phyloP scores from a whole-genome alignment of 1,140 invertebrate genomes.

The Panulirus ornatus region DNA sequence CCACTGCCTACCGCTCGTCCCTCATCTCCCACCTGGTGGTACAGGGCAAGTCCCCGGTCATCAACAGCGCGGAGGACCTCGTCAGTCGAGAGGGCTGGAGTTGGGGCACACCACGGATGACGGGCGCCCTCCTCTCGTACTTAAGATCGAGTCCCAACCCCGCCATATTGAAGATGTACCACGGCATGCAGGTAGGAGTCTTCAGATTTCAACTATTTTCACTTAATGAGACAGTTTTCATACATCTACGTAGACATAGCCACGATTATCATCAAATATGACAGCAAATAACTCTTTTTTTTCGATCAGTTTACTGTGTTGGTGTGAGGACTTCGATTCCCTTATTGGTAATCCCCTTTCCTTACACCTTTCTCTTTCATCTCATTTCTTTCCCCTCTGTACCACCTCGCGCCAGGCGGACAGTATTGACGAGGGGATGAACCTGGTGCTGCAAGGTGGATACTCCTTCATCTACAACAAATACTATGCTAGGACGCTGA shows the following conservation, averaged over 20 bases:
- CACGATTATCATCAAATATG: too few species aligned
- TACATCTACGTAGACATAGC: too few species aligned
- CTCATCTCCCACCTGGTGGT: conserved; percentile 43
- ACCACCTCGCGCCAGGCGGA: conserved; percentile 6
- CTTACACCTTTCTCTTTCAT: too few species aligned
- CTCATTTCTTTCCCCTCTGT: too few species aligned
- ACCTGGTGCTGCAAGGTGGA: neutral
- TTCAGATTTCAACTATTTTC: too few species aligned
- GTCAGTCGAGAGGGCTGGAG: conserved; percentile 8
- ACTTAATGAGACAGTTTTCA: too few species aligned
- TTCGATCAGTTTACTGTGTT: too few species aligned
- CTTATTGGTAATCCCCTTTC: too few species aligned
- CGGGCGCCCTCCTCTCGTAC: neutral
- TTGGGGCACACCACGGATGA: conserved; percentile 31
- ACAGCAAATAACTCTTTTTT: too few species aligned
- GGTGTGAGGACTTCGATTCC: too few species aligned
- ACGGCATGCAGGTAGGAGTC: neutral
- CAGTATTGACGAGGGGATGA: neutral
- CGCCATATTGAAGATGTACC: neutral
- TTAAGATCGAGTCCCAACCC: conserved; percentile 2
- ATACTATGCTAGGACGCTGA: neutral
- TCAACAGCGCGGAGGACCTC: conserved; percentile 28
- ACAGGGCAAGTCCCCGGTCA: neutral
- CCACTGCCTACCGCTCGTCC: conserved; percentile 8
- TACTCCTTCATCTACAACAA: conserved; percentile 26